Evolutionary conservation across 2,113 vertebrate genomes (phyloP), one percentile per base, ranked within the genome.

Genomic region (Motacilla tschutschensis): DNA sequence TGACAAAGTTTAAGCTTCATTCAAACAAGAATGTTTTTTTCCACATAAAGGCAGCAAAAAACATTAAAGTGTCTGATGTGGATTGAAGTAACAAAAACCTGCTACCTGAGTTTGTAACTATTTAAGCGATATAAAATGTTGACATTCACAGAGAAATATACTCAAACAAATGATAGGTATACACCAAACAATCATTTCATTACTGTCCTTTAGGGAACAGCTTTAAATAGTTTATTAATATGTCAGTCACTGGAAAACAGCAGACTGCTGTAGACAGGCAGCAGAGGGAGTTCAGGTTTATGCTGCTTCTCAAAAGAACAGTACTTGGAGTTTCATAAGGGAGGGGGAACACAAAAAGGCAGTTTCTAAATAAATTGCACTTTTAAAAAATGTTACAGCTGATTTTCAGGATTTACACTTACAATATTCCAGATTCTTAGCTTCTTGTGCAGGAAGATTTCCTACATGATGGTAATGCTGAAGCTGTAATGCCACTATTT

Each of bases 221-320:
- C 33, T 88, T 94, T 87, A 94, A 94, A 79, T 51, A 76, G 40
- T 90, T 80, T 89, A 77, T 88, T 94, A 92, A 78, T 79, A 86
- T 81, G 48, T 76, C 79, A 87, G 40, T 69, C 79, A 44, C 22
- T 63, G 57, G 46, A 87, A 96, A 81, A 24, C 25, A 64, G 67
- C 54, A 71, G 51, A 84, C 26, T 70, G 48, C 53, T 79, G 62
- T 48, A 92, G 44, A 69, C 50, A 65, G 60, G 64, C 85, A 90
- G 71, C 33, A 90, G 60, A 58, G 43, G 58, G 51, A 93, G 57
- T 90, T 77, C 50, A 29, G 28, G 57, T 79, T 88, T 90, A 31
- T 4, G 11, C 43, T 20, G 4, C 74, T 57, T 65, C 50, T 70
- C 5, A 1, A 78, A 88, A 89, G n/a, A 62, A 9, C 14, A 71